phyloP scores from a whole-genome alignment of 2,888 invertebrate genomes.

The Harpalus rubripes region DNA sequence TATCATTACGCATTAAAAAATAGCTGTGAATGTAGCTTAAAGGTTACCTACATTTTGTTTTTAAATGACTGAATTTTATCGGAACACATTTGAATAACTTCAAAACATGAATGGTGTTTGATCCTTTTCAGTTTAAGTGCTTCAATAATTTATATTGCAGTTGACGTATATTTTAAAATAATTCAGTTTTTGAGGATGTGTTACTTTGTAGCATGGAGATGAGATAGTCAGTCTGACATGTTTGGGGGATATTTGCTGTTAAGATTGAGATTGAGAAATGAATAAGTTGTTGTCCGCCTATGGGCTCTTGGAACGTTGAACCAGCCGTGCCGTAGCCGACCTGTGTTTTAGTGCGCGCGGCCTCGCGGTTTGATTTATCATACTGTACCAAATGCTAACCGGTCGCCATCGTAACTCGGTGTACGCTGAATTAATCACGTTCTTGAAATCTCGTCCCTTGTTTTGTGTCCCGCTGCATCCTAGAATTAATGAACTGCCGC shows the following conservation, averaged over 20 bases:
- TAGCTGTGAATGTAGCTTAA: too few relatives aligned
- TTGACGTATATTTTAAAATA: too few relatives aligned
- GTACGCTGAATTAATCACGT: conserved; percentile 62
- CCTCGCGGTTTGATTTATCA: conserved; percentile 56
- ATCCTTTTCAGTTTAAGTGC: too few relatives aligned
- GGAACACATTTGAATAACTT: too few relatives aligned
- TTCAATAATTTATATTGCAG: too few relatives aligned
- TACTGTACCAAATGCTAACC: conserved; percentile 56
- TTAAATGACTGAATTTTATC: too few relatives aligned
- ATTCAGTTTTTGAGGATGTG: too few relatives aligned
- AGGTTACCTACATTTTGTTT: too few relatives aligned
- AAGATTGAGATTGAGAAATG: conserved; percentile 30
- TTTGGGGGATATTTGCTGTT: conserved; percentile 23
- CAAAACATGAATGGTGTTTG: too few relatives aligned
- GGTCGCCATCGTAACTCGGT: conserved; percentile 62
- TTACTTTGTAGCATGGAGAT: too few relatives aligned
- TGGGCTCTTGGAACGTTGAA: conserved; percentile 32
- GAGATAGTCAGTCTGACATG: neutral
- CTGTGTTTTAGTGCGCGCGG: conserved; percentile 7
- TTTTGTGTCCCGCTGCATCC: conserved; percentile 23
- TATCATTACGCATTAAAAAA: too few relatives aligned
- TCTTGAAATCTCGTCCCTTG: conserved; percentile 58
- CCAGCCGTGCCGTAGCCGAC: neutral
- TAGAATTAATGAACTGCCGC: conserved; percentile 64
- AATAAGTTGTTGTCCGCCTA: conserved; percentile 21